Base-by-base conservation (phyloP, 2,797 vertebrate genomes). In the Uromys caudimaculatus region DNA sequence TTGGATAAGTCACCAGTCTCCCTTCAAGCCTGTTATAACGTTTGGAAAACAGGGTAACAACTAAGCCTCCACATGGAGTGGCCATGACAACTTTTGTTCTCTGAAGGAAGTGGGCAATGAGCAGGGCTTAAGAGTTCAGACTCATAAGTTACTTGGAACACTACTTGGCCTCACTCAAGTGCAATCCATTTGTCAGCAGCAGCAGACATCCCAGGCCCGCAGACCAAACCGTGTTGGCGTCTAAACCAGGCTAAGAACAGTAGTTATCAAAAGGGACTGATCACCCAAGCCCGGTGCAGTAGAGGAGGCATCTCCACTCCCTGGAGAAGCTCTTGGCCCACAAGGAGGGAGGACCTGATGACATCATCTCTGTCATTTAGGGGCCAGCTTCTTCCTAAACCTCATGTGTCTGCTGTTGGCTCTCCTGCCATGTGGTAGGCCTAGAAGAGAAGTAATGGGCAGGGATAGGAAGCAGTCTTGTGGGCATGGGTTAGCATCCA, bases 31-130 rank as follows among this genome's bases (percentile, higher is more conserved):
- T 35, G 10, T 64, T 88, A 52, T 32, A 23, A 17, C 21, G 35
- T 78, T 56, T 96, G 86, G 77, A 83, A 96, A 96, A 58, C 60
- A 56, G 64, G 21, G 1, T 69, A 23, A 78, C 5, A 41, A 47
- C n/a, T 44, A 62, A 41, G 54, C n/a, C 12, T 67, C 44, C 16
- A 29, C 38, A 5, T n/a, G 13, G 77, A 23, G 41, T 35, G 64
- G n/a, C 79, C 69, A 0, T 62, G 14, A 64, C 73, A 24, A 56
- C 23, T n/a, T n/a, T 50, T 86, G 17, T 1, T 23, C n/a, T 69
- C 47, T 82, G 81, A 77, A 5, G 27, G 67, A 44, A 0, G 0
- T 54, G 41, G 58, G 6, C 1, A 17, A 11, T 29, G 7, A 56
- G 32, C 60, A 17, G 10, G 24, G 19, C 19, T 21, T 21, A 62